Percentiles rank a stretch among this genome's conserved stretches.
Conservation (phyloP, 1,140 invertebrate genomes). For the Drosophila nasuta region DNA sequence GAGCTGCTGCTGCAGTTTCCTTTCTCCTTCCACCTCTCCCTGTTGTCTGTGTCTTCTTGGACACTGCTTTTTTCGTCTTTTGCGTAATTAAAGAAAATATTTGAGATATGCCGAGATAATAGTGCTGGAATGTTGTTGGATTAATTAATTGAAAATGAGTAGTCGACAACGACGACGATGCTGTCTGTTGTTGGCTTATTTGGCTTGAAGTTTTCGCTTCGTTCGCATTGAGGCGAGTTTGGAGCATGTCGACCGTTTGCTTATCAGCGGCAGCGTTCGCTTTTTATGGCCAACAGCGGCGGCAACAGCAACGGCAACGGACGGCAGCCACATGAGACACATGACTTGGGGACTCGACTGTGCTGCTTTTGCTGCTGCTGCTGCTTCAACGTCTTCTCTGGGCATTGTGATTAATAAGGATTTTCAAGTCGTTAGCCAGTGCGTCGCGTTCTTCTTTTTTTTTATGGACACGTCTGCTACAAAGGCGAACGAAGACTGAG, state of each 20-base stretch:
- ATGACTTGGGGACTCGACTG: slow-evolving; percentile 16
- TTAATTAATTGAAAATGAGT: slow-evolving; percentile 84
- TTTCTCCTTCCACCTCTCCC: slow-evolving; percentile 12
- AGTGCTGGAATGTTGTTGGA: slow-evolving; percentile 82
- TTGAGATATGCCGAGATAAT: slow-evolving; percentile 83
- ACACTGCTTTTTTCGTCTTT: slow-evolving; percentile 26
- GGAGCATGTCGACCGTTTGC: slow-evolving; percentile 77
- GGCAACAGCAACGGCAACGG: slow-evolving; percentile 3
- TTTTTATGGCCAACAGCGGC: slow-evolving; percentile 72
- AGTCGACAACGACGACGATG: slow-evolving; percentile 54
- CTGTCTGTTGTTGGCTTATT: slow-evolving; percentile 61
- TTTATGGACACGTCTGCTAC: slow-evolving; percentile 56
- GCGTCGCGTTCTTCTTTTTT: slow-evolving; percentile 47
- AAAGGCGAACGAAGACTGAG: slow-evolving; percentile 6
- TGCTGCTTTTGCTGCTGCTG: background rate
- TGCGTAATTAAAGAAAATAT: slow-evolving; percentile 83
- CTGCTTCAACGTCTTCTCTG: slow-evolving; percentile 19
- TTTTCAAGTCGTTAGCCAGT: slow-evolving; percentile 80
- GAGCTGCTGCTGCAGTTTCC: slow-evolving; percentile 6
- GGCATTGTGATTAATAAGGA: slow-evolving; percentile 80
- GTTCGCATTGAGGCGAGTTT: slow-evolving; percentile 34
- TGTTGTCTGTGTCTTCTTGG: slow-evolving; percentile 18
- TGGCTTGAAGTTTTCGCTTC: slow-evolving; percentile 31
- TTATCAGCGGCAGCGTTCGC: slow-evolving; percentile 78
- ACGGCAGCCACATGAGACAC: slow-evolving; percentile 42